Percentiles rank a stretch among this genome's conserved stretches.
Evolutionary conservation across 2,113 vertebrate species (phyloP).

Genomic region (Xiphophorus hellerii): DNA sequence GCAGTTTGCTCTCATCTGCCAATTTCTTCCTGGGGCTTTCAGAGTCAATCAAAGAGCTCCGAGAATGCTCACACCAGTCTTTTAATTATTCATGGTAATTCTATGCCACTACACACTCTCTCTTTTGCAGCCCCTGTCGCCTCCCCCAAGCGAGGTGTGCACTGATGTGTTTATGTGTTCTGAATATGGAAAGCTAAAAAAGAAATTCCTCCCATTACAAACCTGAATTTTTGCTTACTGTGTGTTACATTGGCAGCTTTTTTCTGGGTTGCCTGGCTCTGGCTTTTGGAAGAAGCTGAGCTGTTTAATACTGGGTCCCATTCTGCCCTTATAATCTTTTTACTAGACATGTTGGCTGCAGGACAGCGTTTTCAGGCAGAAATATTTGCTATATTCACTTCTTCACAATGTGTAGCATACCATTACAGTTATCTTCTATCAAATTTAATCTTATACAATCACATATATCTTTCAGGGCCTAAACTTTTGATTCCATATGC

Average conservation of each 20-base stretch:
- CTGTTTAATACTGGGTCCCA: conserved; percentile 59
- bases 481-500: conserved; percentile 38
- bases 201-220: conserved; percentile 61
- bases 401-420: conserved; percentile 31
- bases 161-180: conserved; percentile 75
- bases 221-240: conserved; percentile 59
- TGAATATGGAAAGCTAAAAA: conserved; percentile 70
- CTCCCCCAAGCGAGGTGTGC: conserved; percentile 70
- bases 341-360: conserved; percentile 49
- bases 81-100: conserved; percentile 82
- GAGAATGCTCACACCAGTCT: conserved; percentile 80
- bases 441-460: not conserved
- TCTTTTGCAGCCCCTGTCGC: conserved; percentile 67
- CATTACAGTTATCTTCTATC: conserved; percentile 9
- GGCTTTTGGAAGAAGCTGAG: conserved; percentile 56
- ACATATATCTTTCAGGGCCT: conserved; percentile 47
- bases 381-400: conserved; percentile 26
- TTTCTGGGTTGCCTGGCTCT: conserved; percentile 62
- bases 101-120: conserved; percentile 66
- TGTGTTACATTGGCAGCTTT: conserved; percentile 58
- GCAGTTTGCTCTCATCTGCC: conserved; percentile 79
- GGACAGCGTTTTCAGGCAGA: conserved; percentile 39
- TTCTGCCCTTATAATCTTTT: conserved; percentile 58
- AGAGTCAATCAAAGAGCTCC: conserved; percentile 79
- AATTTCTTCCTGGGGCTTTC: conserved; percentile 76